phyloP scores from a whole-genome alignment of 2,888 invertebrate genomes.

The Ochropleura leucogaster region DNA sequence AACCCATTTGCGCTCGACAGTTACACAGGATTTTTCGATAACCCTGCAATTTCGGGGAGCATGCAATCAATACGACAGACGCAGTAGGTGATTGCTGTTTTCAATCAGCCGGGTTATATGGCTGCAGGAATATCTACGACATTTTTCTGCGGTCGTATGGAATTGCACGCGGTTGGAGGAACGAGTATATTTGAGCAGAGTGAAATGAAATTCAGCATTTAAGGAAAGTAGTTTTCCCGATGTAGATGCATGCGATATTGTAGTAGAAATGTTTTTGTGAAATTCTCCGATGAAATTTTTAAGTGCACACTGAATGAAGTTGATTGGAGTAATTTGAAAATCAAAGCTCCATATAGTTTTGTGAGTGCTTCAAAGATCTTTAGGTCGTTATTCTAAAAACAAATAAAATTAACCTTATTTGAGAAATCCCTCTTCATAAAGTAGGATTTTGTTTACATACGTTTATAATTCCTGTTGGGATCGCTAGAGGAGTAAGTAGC shows the following conservation, averaged over 20 bases:
- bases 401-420: background rate
- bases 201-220: slow-evolving; percentile 49
- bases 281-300: slow-evolving; percentile 3
- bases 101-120: slow-evolving; percentile 73
- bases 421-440: background rate
- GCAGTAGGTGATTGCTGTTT: slow-evolving; percentile 73
- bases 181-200: slow-evolving; percentile 38
- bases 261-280: slow-evolving; percentile 8
- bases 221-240: slow-evolving; percentile 34
- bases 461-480: too few species aligned
- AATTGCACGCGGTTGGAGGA: slow-evolving; percentile 49
- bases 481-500: too few species aligned
- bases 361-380: background rate
- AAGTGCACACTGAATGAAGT: too few species aligned
- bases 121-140: slow-evolving; percentile 57
- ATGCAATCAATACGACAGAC: slow-evolving; percentile 73
- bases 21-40: slow-evolving; percentile 67
- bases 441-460: too few species aligned
- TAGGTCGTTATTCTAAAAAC: background rate
- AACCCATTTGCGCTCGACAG: slow-evolving; percentile 61
- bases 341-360: background rate
- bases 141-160: slow-evolving; percentile 62
- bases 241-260: background rate
- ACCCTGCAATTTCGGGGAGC: slow-evolving; percentile 66
- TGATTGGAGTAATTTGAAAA: background rate